Evolutionary conservation across 2,888 invertebrate genomes (phyloP).

Genomic region (Celastrina argiolus): DNA sequence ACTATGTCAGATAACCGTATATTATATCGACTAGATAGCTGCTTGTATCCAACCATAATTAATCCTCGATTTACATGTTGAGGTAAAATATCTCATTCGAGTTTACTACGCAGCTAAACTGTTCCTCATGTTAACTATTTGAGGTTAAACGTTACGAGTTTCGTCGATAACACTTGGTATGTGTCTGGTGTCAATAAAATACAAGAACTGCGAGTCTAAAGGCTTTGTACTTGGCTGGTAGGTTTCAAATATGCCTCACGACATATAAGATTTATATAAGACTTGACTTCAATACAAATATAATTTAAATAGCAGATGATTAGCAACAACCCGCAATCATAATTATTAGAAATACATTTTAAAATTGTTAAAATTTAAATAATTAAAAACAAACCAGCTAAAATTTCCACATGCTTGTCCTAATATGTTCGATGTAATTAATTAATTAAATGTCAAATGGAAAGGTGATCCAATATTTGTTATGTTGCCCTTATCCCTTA

Average conservation of each 20-base stretch:
- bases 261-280: no score
- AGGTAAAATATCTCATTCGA: background rate
- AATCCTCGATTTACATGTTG: slow-evolving; percentile 17
- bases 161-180: background rate
- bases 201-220: background rate
- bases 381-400: background rate
- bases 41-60: slow-evolving; percentile 11
- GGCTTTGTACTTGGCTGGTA: no score
- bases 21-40: slow-evolving; percentile 14
- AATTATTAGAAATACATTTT: no score
- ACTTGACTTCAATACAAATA: no score
- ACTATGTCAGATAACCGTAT: slow-evolving; percentile 25
- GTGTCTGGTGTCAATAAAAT: background rate
- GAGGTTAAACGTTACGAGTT: slow-evolving; percentile 6
- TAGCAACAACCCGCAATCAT: no score
- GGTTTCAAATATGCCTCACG: no score
- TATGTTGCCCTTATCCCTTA: background rate
- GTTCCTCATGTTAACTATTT: slow-evolving; percentile 5
- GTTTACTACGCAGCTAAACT: slow-evolving; percentile 5
- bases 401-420: background rate
- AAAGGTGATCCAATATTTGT: background rate
- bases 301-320: no score
- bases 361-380: no score
- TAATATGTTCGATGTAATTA: background rate
- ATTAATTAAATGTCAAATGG: background rate